Percentiles rank a stretch among this genome's conserved stretches.
These are phyloP conservation scores for Caretta caretta DNA, from an alignment of 2,113 vertebrate genomes.

Conservation along the genomic window DNA sequence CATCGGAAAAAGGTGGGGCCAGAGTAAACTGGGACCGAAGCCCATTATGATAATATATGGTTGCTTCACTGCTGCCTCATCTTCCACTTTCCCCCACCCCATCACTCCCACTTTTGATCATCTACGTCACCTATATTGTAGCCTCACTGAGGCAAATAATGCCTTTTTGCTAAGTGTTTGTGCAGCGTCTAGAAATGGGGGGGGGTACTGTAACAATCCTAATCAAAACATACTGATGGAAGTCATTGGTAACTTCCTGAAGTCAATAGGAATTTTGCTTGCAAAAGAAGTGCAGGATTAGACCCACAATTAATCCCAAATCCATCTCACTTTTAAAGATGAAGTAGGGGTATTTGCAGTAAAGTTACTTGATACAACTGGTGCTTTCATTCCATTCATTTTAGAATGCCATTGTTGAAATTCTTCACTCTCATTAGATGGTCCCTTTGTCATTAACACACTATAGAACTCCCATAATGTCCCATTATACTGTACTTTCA, in stretches of 20 bases:
- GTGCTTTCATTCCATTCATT: constrained; percentile 34
- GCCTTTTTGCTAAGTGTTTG: background rate
- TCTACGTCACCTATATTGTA: background rate
- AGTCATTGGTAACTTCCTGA: background rate
- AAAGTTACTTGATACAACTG: background rate
- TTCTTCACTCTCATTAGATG: constrained; percentile 53
- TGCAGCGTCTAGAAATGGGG: background rate
- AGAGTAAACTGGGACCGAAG: background rate
- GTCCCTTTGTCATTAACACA: constrained; percentile 59
- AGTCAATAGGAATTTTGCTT: background rate
- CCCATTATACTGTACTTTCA: constrained; percentile 59
- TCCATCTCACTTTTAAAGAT: background rate
- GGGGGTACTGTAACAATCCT: background rate
- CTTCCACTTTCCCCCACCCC: background rate
- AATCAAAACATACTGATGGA: background rate
- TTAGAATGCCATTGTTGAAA: constrained; percentile 38
- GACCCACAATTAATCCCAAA: background rate
- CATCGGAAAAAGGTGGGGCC: background rate
- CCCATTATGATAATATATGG: background rate
- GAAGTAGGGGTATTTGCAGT: background rate
- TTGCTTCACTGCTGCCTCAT: background rate
- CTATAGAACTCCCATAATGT: constrained; percentile 46
- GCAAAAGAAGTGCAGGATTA: background rate
- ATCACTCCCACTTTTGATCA: background rate
- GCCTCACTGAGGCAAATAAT: background rate